A percentile compares a stretch with the other conserved stretches of the same genome.
These are phyloP conservation scores for Trichopria drosophilae DNA, from an alignment of 2,888 invertebrate species.

Conservation along the genomic window DNA sequence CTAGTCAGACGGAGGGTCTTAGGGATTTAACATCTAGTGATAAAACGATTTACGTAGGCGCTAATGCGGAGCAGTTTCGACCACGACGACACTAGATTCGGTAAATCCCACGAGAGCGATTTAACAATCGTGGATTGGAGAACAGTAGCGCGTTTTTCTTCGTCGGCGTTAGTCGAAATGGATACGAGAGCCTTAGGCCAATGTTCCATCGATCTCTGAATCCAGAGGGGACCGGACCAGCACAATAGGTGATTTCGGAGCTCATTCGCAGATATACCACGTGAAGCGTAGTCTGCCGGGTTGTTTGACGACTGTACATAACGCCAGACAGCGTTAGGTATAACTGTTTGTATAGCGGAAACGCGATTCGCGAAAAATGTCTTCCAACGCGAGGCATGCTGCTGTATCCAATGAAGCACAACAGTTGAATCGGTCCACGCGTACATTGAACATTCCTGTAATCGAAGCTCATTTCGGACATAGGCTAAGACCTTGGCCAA, in stretches of 20 bases:
- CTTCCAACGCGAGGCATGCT: constrained; percentile 30
- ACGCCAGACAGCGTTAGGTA: constrained; percentile 36
- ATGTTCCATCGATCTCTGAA: not conserved
- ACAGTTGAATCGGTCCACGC: constrained; percentile 39
- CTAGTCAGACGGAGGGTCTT: too few relatives aligned
- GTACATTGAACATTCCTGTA: too few relatives aligned
- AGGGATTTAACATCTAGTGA: too few relatives aligned
- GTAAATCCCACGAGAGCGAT: too few relatives aligned
- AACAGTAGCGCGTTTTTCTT: too few relatives aligned
- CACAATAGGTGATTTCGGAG: not conserved
- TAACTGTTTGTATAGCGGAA: constrained; percentile 39
- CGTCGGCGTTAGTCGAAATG: not conserved
- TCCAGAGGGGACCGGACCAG: constrained; percentile 7
- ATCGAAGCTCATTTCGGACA: too few relatives aligned
- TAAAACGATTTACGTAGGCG: too few relatives aligned
- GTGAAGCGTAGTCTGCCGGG: constrained; percentile 43
- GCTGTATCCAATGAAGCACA: constrained; percentile 34
- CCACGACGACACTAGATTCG: too few relatives aligned
- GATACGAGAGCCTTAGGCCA: constrained; percentile 12
- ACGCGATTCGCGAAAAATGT: constrained; percentile 43
- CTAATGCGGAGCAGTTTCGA: too few relatives aligned
- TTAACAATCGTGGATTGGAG: too few relatives aligned
- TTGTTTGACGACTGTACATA: constrained; percentile 41
- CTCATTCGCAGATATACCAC: constrained; percentile 35
- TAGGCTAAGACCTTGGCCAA: too few relatives aligned